Base-by-base conservation (phyloP, 37 sponge, comb jelly and placozoan species). In the Bolinopsis microptera region DNA sequence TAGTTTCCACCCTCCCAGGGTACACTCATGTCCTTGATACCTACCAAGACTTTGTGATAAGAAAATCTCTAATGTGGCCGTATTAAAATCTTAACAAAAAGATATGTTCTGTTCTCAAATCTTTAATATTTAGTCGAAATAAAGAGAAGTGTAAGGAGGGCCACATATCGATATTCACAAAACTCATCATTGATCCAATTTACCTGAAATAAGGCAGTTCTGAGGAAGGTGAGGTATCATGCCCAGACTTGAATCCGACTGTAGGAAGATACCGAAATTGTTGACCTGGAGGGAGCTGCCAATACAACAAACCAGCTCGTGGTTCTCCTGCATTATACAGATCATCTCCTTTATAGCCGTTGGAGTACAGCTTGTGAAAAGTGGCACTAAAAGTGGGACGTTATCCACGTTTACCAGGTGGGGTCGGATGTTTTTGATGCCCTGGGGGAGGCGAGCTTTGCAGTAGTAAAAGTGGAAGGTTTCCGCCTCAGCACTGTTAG, bases 331-430 rank as follows among this genome's bases (percentile, higher is more conserved):
- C 96, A 97, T 94, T 2, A 97, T 96, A 31, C 94, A n/a, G 0
- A 97, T 95, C 98, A 97, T 97, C 86, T 96, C 96, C 35, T 40
- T 32, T 32, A 96, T 97, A 31, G 95, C 95, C 35, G 92, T 69
- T 0, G 96, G 93, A 39, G 93, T 95, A 90, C 98, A 98, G 76
- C 96, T 95, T 0, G 98, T 97, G 88, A 98, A 98, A 0, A 98
- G 94, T 3, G 98, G 95, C 0, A 98, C 98, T 0, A 96, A 95
- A 23, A 98, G 93, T 5, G 98, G 98, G 3, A 98, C 98, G 83
- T 98, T 96, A 93, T 98, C 98, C 9, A 96, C 96, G 61, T 94
- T 92, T 76, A 95, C 37, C 0, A 98, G 68, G 75, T 98, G 98
- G 0, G 97, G 96, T 25, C 97, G 94, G 35, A 98, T 95, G 35